Base-by-base conservation (phyloP, 1,140 invertebrate species). In the Eurosta solidaginis region DNA sequence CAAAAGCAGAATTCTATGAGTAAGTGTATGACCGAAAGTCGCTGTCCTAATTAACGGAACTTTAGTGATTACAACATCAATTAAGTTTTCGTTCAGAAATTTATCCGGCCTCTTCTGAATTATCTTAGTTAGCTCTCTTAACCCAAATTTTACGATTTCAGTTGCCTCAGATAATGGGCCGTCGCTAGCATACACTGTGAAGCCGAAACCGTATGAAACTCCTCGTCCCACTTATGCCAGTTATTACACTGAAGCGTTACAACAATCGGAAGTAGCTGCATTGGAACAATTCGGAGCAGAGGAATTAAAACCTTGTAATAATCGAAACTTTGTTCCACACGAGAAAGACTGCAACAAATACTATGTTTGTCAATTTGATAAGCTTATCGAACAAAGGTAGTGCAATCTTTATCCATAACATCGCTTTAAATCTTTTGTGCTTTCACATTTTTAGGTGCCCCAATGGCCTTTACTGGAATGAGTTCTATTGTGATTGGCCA, bases 401-500 rank as follows among this genome's bases (percentile, higher is more conserved):
- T 80, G 45, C 20, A 20, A 42, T n/a, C 25, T 54, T 44, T 17
- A 0, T 27, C 49, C 36, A 17, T 68, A 2, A 44, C 12, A 54
- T 2, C 22, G 44, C 22, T 10, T 45, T 29, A 17, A 78, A 25
- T 73, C 45, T 14, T 10, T 36, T 59, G n/a, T n/a, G 14, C 10
- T 20, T 76, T 40, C 78, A 42, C 27, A 6, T 54, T 78, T 74
- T 20, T 25, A 86, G 83, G 0, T 96, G 95, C 84, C 92, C 94
- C 0, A 84, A 88, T 25, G 92, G 92, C 2, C 88, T 96, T 0
- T 90, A 92, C 76, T 96, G 95, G 93, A 95, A 94, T 82, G 85
- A 91, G 84, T 91, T 93, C 80, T 92, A 92, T 78, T 96, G 95
- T 80, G 94, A 96, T 83, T 94, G 93, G 92, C 93, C 94, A 1